Evolutionary conservation across 2,888 invertebrate genomes (phyloP), one percentile per base, ranked within the genome.

Genomic region (Caenorhabditis sinica): DNA sequence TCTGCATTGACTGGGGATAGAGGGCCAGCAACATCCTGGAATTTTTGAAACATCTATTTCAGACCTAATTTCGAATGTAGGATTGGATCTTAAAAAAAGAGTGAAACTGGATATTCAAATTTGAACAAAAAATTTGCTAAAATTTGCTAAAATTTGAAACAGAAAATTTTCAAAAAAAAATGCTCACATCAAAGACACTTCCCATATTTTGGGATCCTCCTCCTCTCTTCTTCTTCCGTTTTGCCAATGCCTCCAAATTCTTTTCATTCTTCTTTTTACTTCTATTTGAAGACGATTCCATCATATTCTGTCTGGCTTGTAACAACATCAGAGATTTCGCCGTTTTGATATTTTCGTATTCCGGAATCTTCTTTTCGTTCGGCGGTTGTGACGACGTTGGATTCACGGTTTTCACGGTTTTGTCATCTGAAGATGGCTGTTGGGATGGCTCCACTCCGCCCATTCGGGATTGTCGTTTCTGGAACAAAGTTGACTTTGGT

Each of bases 121-220:
- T n/a, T n/a, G n/a, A n/a, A n/a, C n/a, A n/a, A n/a, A n/a, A n/a
- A n/a, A n/a, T n/a, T n/a, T n/a, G n/a, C n/a, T n/a, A n/a, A n/a
- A n/a, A n/a, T n/a, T n/a, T n/a, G n/a, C n/a, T n/a, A n/a, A n/a
- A n/a, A n/a, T n/a, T n/a, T n/a, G n/a, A n/a, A n/a, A n/a, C n/a
- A n/a, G n/a, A n/a, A n/a, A n/a, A n/a, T n/a, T n/a, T n/a, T n/a
- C n/a, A n/a, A n/a, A n/a, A n/a, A n/a, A n/a, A n/a, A n/a, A n/a
- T n/a, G n/a, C 49, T 49, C 49, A 30, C 68, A 20, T 68, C 68
- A 51, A 68, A 68, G 11, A 51, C 49, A 33, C 68, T 68, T 11
- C 68, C 68, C 49, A 49, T 6, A 17, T 51, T 51, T 68, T 68
- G 17, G 28, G 30, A n/a, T n/a, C n/a, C n/a, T n/a, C n/a, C n/a